Percentiles rank a stretch among this genome's conserved stretches.
Conservation (phyloP, 2,113 vertebrate species). For the Suncus etruscus region DNA sequence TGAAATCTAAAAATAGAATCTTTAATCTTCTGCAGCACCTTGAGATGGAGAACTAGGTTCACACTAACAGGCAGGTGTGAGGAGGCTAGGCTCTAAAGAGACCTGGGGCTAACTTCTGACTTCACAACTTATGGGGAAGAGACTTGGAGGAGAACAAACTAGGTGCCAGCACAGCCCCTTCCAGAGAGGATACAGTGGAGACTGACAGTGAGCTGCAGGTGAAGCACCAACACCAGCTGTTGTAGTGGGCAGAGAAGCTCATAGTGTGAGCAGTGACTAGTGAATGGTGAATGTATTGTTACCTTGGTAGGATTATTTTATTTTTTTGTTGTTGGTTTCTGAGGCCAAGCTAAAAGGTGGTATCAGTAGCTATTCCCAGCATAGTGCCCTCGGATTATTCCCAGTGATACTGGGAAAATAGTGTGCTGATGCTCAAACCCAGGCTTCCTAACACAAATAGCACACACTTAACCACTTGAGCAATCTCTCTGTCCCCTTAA, state of each 20-base stretch:
- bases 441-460: no score
- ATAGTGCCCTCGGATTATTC: no score
- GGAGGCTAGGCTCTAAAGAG: background rate
- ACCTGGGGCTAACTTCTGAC: background rate
- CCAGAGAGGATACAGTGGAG: background rate
- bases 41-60: background rate
- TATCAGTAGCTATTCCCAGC: no score
- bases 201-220: no score
- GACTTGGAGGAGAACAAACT: background rate
- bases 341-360: no score
- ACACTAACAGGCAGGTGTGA: fast-evolving
- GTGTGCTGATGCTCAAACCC: no score
- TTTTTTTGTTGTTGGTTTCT: background rate
- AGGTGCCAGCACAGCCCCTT: background rate
- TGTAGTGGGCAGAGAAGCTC: background rate
- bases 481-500: no score
- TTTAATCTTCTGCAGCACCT: background rate
- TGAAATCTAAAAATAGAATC: background rate
- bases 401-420: no score
- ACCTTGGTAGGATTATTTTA: background rate
- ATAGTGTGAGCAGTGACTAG: background rate
- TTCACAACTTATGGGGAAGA: background rate
- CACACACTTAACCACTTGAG: no score
- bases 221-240: background rate
- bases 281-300: background rate